phyloP scores from a whole-genome alignment of 2,113 vertebrate species.

The Heterochromis multidens region DNA sequence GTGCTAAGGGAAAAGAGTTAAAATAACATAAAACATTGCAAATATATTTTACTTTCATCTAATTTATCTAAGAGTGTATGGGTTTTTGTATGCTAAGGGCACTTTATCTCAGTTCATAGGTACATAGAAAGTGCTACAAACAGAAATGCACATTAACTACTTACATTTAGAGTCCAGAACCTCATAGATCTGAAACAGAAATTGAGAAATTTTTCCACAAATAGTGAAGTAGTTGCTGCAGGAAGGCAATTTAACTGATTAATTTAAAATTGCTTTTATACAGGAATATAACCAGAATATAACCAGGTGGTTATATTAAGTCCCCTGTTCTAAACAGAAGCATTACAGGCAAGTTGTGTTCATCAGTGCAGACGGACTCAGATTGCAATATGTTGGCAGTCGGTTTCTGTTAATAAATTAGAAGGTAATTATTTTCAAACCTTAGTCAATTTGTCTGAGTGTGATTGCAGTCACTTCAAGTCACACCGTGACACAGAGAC shows the following conservation, averaged over 20 bases:
- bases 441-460: neutral
- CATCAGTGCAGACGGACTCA: neutral
- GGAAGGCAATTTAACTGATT: neutral
- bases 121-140: neutral
- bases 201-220: neutral
- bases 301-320: neutral
- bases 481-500: no score
- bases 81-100: no score
- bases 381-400: neutral
- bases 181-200: neutral
- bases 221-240: neutral
- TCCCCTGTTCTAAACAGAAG: neutral
- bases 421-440: neutral
- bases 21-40: neutral
- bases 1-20: neutral
- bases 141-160: neutral
- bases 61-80: no score
- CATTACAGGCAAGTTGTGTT: neutral
- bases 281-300: neutral
- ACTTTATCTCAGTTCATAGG: no score
- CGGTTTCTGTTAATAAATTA: neutral
- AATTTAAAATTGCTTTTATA: neutral
- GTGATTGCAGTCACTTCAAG: neutral
- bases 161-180: neutral
- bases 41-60: neutral